Conservation (phyloP, 1,140 invertebrate species). For the Phenacoccus solenopsis region DNA sequence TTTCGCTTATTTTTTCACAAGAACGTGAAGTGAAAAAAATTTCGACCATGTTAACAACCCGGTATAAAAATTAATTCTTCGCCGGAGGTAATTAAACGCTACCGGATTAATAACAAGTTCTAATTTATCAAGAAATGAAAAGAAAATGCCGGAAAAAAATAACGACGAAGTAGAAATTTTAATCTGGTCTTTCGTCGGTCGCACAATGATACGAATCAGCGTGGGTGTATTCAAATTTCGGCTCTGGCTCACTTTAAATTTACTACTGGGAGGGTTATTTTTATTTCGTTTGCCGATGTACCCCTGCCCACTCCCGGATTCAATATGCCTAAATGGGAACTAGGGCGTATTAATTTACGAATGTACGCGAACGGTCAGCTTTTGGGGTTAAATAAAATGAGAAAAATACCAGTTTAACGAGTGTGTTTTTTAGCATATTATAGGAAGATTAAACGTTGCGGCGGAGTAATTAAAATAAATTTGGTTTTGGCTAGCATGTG, state of each 20-base stretch:
- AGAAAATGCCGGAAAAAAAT: neutral
- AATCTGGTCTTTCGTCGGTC: neutral
- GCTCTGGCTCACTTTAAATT: neutral
- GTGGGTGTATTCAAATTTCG: conserved; percentile 1
- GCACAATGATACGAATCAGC: neutral
- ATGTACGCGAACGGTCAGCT: no score
- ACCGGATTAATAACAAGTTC: neutral
- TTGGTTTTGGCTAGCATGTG: no score
- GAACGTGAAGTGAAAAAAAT: neutral
- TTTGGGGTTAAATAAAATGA: no score
- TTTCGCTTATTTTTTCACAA: neutral
- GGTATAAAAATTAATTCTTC: no score
- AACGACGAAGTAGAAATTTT: neutral
- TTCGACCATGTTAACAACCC: no score
- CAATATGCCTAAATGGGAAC: neutral
- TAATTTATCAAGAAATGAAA: neutral
- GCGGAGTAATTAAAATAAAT: no score
- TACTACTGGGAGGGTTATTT: no score
- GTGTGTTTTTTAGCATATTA: no score
- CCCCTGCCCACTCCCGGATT: neutral
- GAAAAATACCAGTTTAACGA: no score
- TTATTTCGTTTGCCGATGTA: neutral
- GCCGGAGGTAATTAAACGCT: neutral
- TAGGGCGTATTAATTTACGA: no score
- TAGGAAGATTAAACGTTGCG: no score